Conservation (phyloP, 1,140 invertebrate genomes). For the Probaryconus sp. region DNA sequence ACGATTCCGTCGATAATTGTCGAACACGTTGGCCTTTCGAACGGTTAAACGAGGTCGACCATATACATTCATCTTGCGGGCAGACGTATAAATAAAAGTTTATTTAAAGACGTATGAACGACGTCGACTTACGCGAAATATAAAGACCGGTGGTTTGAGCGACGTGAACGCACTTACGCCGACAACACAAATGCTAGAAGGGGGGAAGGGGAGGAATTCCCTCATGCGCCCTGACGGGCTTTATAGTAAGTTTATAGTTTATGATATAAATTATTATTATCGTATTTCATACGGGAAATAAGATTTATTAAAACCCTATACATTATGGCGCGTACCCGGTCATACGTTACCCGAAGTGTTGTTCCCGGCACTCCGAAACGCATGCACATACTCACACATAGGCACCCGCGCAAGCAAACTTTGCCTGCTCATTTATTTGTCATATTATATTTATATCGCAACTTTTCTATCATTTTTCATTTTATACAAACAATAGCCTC, state of each 20-base stretch:
- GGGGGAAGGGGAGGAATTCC: constrained; percentile 7
- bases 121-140: constrained; percentile 47
- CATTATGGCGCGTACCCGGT: constrained; percentile 68
- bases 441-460: not conserved
- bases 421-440: constrained; percentile 15
- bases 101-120: constrained; percentile 75
- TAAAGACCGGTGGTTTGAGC: constrained; percentile 47
- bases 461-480: no score
- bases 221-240: constrained; percentile 43
- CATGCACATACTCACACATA: constrained; percentile 13
- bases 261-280: constrained; percentile 78
- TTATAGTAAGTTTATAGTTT: constrained; percentile 73
- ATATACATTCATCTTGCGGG: constrained; percentile 70
- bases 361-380: constrained; percentile 26
- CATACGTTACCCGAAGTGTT: constrained; percentile 67
- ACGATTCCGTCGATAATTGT: constrained; percentile 50
- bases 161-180: constrained; percentile 27
- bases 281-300: constrained; percentile 76
- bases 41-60: constrained; percentile 60
- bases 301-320: constrained; percentile 77
- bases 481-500: no score
- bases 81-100: constrained; percentile 77
- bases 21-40: constrained; percentile 28
- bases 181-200: no score
- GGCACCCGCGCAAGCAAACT: constrained; percentile 26